These are phyloP conservation scores for Gopherus evgoodei DNA, from an alignment of 2,113 vertebrate genomes.

Conservation along the genomic window DNA sequence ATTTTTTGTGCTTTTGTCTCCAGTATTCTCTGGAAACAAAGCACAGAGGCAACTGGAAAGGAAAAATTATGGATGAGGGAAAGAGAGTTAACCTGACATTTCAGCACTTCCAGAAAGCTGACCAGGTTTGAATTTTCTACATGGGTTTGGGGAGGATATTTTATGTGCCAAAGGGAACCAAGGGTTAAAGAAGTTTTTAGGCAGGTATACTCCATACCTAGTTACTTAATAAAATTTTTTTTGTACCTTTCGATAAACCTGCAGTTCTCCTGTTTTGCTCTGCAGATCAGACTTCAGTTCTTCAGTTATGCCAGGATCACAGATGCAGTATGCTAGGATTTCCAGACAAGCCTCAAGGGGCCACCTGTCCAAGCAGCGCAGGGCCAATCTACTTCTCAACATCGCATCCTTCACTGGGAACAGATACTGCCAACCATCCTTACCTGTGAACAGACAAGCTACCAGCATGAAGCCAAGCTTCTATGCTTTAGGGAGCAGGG, in stretches of 20 bases:
- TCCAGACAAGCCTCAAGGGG: conserved; percentile 88
- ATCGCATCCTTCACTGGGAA: conserved; percentile 85
- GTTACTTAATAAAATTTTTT: background rate
- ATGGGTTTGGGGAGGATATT: background rate
- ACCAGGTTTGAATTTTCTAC: background rate
- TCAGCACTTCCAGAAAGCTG: background rate
- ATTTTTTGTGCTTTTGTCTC: background rate
- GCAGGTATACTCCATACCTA: background rate
- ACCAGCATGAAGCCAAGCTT: background rate
- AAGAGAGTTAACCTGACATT: background rate
- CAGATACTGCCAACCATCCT: conserved; percentile 83
- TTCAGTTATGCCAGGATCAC: conserved; percentile 75
- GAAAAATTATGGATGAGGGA: background rate
- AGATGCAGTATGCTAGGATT: conserved; percentile 91
- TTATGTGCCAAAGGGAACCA: background rate
- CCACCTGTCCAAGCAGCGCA: conserved; percentile 89
- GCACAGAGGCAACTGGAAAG: background rate
- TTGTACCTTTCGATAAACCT: conserved; percentile 88
- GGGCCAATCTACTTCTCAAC: conserved; percentile 85
- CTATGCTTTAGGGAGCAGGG: background rate
- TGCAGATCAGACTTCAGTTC: conserved; percentile 80
- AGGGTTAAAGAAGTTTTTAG: background rate
- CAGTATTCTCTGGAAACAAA: background rate
- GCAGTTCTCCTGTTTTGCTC: conserved; percentile 86
- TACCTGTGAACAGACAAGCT: conserved; percentile 70